Base-by-base conservation (phyloP, 2,113 vertebrate genomes). In the Gymnocephalus cernua region DNA sequence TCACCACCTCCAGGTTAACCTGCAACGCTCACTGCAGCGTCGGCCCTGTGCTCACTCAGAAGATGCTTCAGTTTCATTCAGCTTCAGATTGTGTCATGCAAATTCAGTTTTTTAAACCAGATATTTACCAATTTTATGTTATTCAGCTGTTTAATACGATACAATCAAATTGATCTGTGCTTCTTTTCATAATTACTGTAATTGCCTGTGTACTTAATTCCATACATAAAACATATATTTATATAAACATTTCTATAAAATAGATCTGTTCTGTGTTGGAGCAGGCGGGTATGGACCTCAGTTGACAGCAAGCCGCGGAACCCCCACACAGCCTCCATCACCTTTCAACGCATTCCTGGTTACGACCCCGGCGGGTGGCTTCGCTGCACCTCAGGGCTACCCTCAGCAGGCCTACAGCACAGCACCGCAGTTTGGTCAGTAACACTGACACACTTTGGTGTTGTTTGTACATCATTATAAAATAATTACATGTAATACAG, bases 321-420 rank as follows among this genome's bases (percentile, higher is more conserved):
- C 96, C 89, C 96, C 98, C 6, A 96, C 97, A 3, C 98, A 98
- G 0, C 96, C 97, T 0, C 97, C 97, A 0, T 97, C 97, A 1
- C 97, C 97, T 0, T 99, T 99, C 93, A 97, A 96, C 82, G 97
- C 98, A 75, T 99, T 99, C 93, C 96, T 99, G 18, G 98, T 99
- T 70, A 94, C 95, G 2, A 93, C 96, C 95, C 97, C 98, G 63
- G 96, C 97, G 0, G 97, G 96, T 79, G 94, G 97, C 79, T 99
- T 97, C n/a, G 96, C 97, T 0, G 97, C 97, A 91, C 97, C 97
- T 64, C 98, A 99, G 94, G 98, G 96, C 92, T 99, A 97, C 89
- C 96, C 97, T 74, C 97, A 98, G 91, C 95, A 95, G 92, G 97
- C 97, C 94, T 99, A 99, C 50, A 97, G 96, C 73, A 97, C 97